phyloP scores from a whole-genome alignment of 2,888 invertebrate genomes.

The Psococerastis gibbosa region DNA sequence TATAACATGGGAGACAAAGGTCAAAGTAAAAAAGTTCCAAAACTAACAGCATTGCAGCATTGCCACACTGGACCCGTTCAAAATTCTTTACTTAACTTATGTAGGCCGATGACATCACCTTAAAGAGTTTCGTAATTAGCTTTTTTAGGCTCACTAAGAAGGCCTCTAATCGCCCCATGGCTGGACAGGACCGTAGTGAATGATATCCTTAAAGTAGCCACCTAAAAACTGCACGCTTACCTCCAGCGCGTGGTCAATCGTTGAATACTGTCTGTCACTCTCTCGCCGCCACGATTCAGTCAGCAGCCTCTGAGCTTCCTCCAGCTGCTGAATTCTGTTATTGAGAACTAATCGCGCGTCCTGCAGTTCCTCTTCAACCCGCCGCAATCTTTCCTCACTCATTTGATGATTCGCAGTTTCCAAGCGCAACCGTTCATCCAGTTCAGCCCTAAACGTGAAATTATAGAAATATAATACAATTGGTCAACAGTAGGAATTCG shows the following conservation, averaged over 20 bases:
- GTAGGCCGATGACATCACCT: no score
- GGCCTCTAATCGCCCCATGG: no score
- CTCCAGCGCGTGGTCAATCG: constrained; percentile 37
- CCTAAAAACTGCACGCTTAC: constrained; percentile 22
- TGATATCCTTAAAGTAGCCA: no score
- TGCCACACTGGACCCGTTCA: no score
- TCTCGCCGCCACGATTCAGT: constrained; percentile 30
- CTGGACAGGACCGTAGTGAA: no score
- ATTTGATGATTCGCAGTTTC: neutral
- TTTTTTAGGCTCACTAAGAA: no score
- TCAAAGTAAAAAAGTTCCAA: no score
- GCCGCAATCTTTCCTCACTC: neutral
- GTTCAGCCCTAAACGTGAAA: neutral
- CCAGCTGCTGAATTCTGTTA: constrained; percentile 28
- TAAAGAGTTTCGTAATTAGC: no score
- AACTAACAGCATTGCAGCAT: no score
- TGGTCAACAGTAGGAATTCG: no score
- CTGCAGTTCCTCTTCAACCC: constrained; percentile 14
- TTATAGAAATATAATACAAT: neutral
- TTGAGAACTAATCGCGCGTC: constrained; percentile 22
- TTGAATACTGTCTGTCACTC: constrained; percentile 40
- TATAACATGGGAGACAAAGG: no score
- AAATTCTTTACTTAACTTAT: no score
- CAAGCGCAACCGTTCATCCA: constrained; percentile 2
- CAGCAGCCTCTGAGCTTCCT: constrained; percentile 27